A percentile compares a stretch with the other conserved stretches of the same genome.
These are phyloP conservation scores for Silurus asotus DNA, from an alignment of 2,113 vertebrate species.

Conservation along the genomic window DNA sequence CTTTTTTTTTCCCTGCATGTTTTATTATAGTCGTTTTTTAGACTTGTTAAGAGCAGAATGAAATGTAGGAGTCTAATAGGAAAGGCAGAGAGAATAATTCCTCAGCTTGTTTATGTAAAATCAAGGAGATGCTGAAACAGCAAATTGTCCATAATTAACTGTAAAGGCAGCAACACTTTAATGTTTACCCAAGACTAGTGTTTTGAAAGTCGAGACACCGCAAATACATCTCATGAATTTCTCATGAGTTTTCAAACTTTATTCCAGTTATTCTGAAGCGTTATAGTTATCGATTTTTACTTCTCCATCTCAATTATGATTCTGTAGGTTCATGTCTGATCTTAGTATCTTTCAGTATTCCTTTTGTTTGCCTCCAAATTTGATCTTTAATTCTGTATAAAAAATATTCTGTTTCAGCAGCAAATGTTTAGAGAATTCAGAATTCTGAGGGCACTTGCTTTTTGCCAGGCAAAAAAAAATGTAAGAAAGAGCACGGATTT, in stretches of 20 bases:
- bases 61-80: background rate
- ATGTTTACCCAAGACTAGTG: conserved; percentile 4
- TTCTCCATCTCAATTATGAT: background rate
- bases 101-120: conserved; percentile 23
- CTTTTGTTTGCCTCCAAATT: background rate
- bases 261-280: background rate
- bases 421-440: background rate
- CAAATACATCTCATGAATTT: conserved; percentile 13
- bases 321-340: background rate
- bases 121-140: conserved; percentile 38
- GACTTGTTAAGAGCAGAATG: conserved; percentile 21
- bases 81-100: background rate
- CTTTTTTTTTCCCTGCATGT: background rate
- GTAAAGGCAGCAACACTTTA: conserved; percentile 30
- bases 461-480: too few relatives aligned
- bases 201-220: conserved; percentile 31
- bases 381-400: background rate
- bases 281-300: background rate
- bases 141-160: conserved; percentile 39
- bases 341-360: background rate
- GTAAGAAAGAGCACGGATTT: too few relatives aligned
- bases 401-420: background rate
- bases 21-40: conserved; percentile 14
- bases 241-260: background rate
- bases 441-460: background rate